Evolutionary conservation across 2,797 vertebrate species (phyloP).

Genomic region (Malurus leucopterus): DNA sequence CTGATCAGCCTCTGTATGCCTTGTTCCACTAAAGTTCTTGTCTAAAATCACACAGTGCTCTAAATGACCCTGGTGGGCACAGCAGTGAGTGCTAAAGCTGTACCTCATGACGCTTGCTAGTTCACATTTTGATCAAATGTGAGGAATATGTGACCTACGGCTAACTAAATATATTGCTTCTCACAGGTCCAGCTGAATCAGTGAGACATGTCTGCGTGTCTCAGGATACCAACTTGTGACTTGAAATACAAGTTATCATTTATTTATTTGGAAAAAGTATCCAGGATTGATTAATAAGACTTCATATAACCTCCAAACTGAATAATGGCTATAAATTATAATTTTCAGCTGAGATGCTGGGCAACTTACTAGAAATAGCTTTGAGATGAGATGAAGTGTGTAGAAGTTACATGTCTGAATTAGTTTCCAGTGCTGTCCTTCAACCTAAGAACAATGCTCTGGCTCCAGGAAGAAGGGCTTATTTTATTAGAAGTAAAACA

Average conservation of each 20-base stretch:
- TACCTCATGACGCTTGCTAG: neutral
- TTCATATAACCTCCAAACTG: constrained; percentile 23
- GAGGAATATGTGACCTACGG: neutral
- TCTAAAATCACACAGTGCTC: neutral
- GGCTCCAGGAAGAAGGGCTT: neutral
- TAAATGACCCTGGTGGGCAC: neutral
- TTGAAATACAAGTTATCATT: constrained; percentile 38
- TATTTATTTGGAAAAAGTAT: constrained; percentile 21
- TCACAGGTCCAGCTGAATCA: neutral
- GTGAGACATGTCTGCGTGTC: neutral
- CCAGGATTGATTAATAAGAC: constrained; percentile 35
- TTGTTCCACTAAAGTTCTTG: neutral
- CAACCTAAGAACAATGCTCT: neutral
- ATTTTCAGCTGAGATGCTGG: constrained; percentile 6
- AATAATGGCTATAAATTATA: constrained; percentile 22
- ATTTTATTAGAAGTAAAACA: neutral
- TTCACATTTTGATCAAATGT: constrained; percentile 12
- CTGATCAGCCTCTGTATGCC: neutral
- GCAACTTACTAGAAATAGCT: neutral
- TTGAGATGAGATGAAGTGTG: neutral
- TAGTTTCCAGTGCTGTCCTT: neutral
- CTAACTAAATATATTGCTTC: neutral
- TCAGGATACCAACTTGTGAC: neutral
- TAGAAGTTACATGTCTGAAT: neutral
- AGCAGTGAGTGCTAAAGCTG: neutral